These are phyloP conservation scores for Borostomias antarcticus DNA, from an alignment of 2,797 vertebrate genomes.

Conservation along the genomic window DNA sequence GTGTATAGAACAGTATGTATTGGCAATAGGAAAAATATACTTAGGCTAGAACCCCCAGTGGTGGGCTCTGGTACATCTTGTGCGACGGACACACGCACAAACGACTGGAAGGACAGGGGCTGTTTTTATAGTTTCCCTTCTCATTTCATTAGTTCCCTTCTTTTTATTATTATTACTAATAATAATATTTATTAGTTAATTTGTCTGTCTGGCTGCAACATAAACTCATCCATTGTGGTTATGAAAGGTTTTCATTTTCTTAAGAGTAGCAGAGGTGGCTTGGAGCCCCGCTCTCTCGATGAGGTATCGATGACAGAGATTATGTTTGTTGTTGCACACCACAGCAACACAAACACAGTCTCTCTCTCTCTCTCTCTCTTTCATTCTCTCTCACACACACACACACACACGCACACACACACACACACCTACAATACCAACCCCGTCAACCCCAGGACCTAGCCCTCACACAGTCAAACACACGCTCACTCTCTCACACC, in stretches of 20 bases:
- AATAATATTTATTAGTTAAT: not conserved
- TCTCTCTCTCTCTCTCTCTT: not conserved
- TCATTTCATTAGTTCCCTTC: no score
- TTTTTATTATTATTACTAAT: no score
- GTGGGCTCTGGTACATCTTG: no score
- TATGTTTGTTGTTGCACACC: not conserved
- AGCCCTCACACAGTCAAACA: constrained; percentile 13
- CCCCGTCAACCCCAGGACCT: constrained; percentile 9
- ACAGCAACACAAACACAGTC: not conserved
- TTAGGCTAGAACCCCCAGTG: no score
- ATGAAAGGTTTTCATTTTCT: not conserved
- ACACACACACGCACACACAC: constrained; percentile 27
- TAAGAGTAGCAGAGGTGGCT: not conserved
- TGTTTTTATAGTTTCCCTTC: no score
- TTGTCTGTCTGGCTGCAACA: not conserved
- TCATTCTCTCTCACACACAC: not conserved
- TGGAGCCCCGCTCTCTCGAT: no score
- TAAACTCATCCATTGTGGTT: not conserved
- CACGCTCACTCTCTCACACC: constrained; percentile 1
- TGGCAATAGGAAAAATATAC: no score
- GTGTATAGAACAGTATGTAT: no score
- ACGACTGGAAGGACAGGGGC: no score
- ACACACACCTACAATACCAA: not conserved
- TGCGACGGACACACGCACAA: no score
- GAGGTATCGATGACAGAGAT: no score